Percentiles rank a stretch among this genome's conserved stretches.
Evolutionary conservation across 2,113 vertebrate species (phyloP).

Genomic region (Neogobius melanostomus): DNA sequence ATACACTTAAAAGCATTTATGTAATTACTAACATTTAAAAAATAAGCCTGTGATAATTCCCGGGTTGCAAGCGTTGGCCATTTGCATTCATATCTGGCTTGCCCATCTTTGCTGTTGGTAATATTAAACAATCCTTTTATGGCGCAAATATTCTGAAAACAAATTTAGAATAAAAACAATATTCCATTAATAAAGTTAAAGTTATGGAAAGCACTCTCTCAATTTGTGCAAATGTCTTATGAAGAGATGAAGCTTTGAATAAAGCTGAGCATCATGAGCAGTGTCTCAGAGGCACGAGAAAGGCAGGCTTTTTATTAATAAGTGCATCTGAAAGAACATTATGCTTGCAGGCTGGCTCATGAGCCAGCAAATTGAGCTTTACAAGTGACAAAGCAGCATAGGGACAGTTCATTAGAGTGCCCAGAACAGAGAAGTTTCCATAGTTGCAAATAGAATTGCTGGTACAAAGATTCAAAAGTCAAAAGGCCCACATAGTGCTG

Average conservation of each 20-base stretch:
- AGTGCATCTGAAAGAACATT: constrained; percentile 67
- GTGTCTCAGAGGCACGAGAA: constrained; percentile 50
- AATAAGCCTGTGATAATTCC: too few relatives aligned
- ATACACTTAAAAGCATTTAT: background rate
- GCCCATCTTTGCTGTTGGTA: too few relatives aligned
- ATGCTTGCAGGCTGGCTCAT: constrained; percentile 63
- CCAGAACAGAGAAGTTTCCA: constrained; percentile 36
- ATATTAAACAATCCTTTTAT: too few relatives aligned
- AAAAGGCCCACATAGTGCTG: background rate
- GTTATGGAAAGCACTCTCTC: background rate
- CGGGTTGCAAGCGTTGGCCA: too few relatives aligned
- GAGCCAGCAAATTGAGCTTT: constrained; percentile 69
- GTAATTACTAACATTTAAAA: too few relatives aligned
- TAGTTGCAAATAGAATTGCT: constrained; percentile 15
- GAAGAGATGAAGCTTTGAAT: constrained; percentile 17
- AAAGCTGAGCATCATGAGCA: constrained; percentile 51
- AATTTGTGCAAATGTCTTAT: background rate
- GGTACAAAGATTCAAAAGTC: background rate
- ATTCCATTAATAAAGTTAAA: too few relatives aligned
- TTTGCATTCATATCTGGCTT: too few relatives aligned
- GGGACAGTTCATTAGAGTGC: constrained; percentile 64
- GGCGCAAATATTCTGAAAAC: too few relatives aligned
- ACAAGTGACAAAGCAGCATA: constrained; percentile 57
- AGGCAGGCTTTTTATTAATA: constrained; percentile 64
- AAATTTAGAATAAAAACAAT: too few relatives aligned